phyloP scores from a whole-genome alignment of 1,140 invertebrate genomes.

The Protaetia brevitarsis region DNA sequence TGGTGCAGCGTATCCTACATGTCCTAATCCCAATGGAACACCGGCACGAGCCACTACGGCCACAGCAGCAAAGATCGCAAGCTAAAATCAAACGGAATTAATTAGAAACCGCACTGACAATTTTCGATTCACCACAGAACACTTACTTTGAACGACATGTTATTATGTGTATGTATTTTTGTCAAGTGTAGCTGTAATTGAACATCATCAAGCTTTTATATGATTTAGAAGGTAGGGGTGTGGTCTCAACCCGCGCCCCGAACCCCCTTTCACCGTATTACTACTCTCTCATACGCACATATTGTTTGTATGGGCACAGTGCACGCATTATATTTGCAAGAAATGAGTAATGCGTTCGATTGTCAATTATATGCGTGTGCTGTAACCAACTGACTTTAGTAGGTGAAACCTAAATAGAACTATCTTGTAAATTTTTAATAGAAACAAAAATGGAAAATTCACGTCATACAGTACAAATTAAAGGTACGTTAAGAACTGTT shows the following conservation, averaged over 20 bases:
- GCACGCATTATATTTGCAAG: conserved; percentile 21
- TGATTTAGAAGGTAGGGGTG: conserved; percentile 25
- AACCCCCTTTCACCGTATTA: background rate
- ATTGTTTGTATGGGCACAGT: background rate
- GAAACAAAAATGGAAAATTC: background rate
- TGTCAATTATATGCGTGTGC: background rate
- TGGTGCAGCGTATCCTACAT: background rate
- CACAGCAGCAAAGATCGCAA: conserved; percentile 41
- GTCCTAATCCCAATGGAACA: conserved; percentile 23
- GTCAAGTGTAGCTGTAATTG: background rate
- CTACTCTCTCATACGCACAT: background rate
- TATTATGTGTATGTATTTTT: conserved; percentile 19
- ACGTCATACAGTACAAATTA: no score
- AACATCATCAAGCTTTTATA: conserved; percentile 25
- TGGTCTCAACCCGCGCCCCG: conserved; percentile 3
- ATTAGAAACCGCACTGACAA: background rate
- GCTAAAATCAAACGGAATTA: conserved; percentile 37
- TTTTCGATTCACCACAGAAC: background rate
- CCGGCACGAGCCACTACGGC: conserved; percentile 42
- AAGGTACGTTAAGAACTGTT: no score
- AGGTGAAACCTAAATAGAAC: background rate
- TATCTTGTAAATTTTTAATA: background rate
- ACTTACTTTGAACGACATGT: conserved; percentile 29
- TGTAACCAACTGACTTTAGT: background rate
- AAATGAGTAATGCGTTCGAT: conserved; percentile 2